phyloP scores from a whole-genome alignment of 2,888 invertebrate species.

The Megaustenia siamemsis region DNA sequence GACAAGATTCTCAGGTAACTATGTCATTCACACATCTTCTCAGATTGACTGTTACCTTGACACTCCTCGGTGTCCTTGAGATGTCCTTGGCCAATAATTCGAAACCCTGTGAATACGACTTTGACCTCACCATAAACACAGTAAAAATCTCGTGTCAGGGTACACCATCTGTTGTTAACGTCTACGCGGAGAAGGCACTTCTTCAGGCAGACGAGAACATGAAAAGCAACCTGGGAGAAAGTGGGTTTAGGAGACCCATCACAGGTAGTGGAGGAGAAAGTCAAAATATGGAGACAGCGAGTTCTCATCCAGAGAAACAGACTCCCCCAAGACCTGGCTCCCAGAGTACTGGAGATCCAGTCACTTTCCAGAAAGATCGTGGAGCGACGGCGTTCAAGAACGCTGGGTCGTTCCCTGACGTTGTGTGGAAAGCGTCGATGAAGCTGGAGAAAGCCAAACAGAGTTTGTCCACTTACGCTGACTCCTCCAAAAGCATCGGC shows the following conservation, averaged over 20 bases:
- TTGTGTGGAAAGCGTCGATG: slow-evolving; percentile 64
- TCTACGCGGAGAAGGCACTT: slow-evolving; percentile 57
- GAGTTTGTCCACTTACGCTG: slow-evolving; percentile 60
- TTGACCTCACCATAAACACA: slow-evolving; percentile 58
- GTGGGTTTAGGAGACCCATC: background rate
- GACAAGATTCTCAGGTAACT: no score
- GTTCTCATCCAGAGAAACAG: background rate
- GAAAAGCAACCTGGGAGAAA: background rate
- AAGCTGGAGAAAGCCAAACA: slow-evolving; percentile 63
- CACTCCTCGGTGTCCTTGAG: background rate
- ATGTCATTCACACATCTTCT: background rate
- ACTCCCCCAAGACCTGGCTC: background rate
- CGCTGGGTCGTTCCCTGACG: slow-evolving; percentile 51
- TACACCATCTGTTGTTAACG: slow-evolving; percentile 53
- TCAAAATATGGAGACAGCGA: background rate
- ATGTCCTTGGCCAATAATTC: slow-evolving; percentile 30
- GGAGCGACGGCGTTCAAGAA: background rate
- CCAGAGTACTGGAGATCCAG: background rate
- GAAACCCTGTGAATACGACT: slow-evolving; percentile 60
- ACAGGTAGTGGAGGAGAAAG: background rate
- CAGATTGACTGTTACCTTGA: background rate
- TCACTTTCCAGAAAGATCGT: background rate
- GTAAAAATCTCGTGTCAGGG: slow-evolving; percentile 59
- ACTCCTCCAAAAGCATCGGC: slow-evolving; percentile 65
- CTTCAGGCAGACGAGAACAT: slow-evolving; percentile 32